Evolutionary conservation across 2,113 vertebrate species (phyloP).

Genomic region (Butorides virescens): DNA sequence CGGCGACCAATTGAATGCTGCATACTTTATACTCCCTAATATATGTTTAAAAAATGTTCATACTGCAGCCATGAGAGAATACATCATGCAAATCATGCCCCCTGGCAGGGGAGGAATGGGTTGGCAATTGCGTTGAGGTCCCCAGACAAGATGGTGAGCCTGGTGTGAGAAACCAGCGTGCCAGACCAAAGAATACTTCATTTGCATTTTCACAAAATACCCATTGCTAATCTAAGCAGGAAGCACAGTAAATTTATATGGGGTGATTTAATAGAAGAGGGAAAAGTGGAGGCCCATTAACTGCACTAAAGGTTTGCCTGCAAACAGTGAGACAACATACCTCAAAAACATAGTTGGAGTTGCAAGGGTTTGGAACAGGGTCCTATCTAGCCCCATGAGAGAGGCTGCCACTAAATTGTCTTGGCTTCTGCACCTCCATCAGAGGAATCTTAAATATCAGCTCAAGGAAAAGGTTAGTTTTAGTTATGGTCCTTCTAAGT

Average conservation of each 20-base stretch:
- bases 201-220: slow-evolving; percentile 62
- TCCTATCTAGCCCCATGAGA: not conserved
- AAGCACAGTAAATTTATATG: not conserved
- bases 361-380: not conserved
- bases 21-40: not conserved
- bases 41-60: not conserved
- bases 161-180: not conserved
- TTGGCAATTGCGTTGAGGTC: not conserved
- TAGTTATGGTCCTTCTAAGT: not conserved
- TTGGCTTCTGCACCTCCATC: not conserved
- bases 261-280: not conserved
- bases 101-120: slow-evolving; percentile 12
- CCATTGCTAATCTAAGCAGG: slow-evolving; percentile 39
- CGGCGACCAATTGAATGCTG: not conserved
- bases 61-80: not conserved
- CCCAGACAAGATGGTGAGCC: slow-evolving; percentile 25
- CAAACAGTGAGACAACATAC: not conserved
- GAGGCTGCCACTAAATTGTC: not conserved
- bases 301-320: not conserved
- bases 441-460: not conserved
- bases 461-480: not conserved
- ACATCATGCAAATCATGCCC: not conserved
- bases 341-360: not conserved
- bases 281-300: not conserved
- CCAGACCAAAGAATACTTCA: slow-evolving; percentile 7